Evolutionary conservation across 2,113 vertebrate species (phyloP), one percentile per base, ranked within the genome.

Genomic region (Callospermophilus lateralis): DNA sequence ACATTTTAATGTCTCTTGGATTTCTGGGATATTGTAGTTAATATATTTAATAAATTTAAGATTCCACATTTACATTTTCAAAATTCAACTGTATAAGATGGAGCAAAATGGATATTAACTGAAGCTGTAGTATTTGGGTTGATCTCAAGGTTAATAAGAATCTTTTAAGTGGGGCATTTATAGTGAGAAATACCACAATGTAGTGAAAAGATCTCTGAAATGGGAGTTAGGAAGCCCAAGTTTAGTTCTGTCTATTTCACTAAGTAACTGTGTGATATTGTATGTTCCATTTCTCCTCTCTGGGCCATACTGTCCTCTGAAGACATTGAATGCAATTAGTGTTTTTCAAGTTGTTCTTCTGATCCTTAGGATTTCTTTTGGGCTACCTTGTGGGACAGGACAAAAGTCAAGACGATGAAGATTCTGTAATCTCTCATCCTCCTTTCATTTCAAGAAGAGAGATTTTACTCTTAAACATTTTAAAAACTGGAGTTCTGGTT

Each of bases 201-300:
- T 26, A 72, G 16, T 67, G 34, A 28, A 97, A 96, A 90, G 51
- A 67, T 79, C 20, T 94, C 68, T 93, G n/a, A 72, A 79, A 94
- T 83, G 34, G 32, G 34, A 91, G 7, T 32, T 68, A 84, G 53
- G 19, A 95, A 76, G 84, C 24, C 7, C 37, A 86, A 91, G 17
- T 95, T 91, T 65, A 77, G 7, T 45, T 89, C 39, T 16, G 30
- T 83, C 55, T 73, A 55, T 78, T 84, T 24, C 3, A n/a, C 32
- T 51, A 77, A 96, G 45, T 74, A 86, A 92, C 63, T 84, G 22
- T 73, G 55, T n/a, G 13, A 68, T 6, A 6, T 84, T 30, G 34
- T 37, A 84, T 84, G 32, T 65, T 11, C 12, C 24, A 76, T 63
- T 95, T 94, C 67, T 83, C 42, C 39, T 95, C 55, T 88, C 58